Evolutionary conservation across 2,888 invertebrate species (phyloP), one percentile per base, ranked within the genome.

Genomic region (Thera obeliscata): DNA sequence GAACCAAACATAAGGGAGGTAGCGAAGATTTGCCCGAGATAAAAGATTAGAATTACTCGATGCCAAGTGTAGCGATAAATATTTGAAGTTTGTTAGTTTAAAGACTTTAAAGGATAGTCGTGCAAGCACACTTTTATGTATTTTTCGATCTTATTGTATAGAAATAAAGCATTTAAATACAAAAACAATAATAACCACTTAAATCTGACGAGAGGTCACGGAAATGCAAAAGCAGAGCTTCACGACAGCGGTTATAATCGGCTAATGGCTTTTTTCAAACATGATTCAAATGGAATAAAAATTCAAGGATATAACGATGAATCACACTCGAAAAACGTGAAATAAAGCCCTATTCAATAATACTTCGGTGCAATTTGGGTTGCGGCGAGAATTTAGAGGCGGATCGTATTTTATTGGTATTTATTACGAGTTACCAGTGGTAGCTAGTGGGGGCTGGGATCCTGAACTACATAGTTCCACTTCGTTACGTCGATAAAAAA

Each of bases 401-500:
- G 63, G 69, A 36, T 69, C 61, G 63, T 70, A 67, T 69, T 72
- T 73, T 66, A 71, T 69, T 67, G 50, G 67, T 66, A 61, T 76
- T 77, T 69, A 77, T 65, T 72, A 73, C 69, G 56, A 70, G 62
- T 52, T 67, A 48, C 60, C 63, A 67, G 58, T 64, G 65, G 50
- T 58, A 58, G 43, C 52, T 33, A 54, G 48, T 9, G 33, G 33
- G 52, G 52, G 50, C 58, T 38, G 41, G 58, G 33, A 58, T 64
- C 56, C 52, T 56, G 52, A 46, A 56, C 52, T 61, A 48, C 57
- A 59, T 56, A 49, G 67, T 57, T 55, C 55, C 58, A 70, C 71
- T 73, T 72, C 50, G 64, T 69, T 67, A 71, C 55, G 38, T 67
- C 55, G 66, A 65, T 70, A 69, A 71, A 71, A 72, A 73, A 67